Percentiles rank a stretch among this genome's conserved stretches.
Evolutionary conservation across 2,113 vertebrate genomes (phyloP).

Genomic region (Equus przewalskii): DNA sequence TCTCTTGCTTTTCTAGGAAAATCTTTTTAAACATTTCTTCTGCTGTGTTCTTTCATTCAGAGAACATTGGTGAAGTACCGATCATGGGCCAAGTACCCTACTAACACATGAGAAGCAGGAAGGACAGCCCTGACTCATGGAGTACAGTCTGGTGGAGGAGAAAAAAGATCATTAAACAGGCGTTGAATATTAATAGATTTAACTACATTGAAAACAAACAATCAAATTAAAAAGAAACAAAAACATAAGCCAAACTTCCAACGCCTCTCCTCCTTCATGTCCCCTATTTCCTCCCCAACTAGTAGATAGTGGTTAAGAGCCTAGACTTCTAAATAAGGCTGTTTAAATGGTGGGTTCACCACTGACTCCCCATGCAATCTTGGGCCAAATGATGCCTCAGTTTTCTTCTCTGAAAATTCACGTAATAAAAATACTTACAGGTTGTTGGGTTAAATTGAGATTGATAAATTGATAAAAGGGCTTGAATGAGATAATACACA

Average conservation of each 20-base stretch:
- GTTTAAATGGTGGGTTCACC: neutral
- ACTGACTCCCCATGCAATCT: neutral
- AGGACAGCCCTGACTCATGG: neutral
- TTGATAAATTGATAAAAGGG: too few relatives aligned
- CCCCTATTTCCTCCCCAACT: neutral
- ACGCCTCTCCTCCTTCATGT: neutral
- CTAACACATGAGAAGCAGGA: neutral
- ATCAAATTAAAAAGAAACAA: neutral
- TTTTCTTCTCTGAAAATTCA: conserved; percentile 8
- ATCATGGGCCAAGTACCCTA: neutral
- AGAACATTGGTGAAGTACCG: neutral
- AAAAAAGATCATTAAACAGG: neutral
- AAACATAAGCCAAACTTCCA: neutral
- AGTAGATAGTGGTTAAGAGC: neutral
- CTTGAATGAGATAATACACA: neutral
- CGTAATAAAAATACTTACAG: conserved; percentile 3
- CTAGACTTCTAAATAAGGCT: neutral
- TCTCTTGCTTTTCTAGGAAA: neutral
- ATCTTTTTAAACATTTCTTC: neutral
- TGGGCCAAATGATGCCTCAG: neutral
- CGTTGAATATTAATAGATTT: neutral
- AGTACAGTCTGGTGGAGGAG: neutral
- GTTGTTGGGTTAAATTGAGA: neutral
- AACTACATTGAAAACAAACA: neutral
- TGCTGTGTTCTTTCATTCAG: neutral